phyloP scores from a whole-genome alignment of 2,797 vertebrate species.

The Dryobates pubescens region DNA sequence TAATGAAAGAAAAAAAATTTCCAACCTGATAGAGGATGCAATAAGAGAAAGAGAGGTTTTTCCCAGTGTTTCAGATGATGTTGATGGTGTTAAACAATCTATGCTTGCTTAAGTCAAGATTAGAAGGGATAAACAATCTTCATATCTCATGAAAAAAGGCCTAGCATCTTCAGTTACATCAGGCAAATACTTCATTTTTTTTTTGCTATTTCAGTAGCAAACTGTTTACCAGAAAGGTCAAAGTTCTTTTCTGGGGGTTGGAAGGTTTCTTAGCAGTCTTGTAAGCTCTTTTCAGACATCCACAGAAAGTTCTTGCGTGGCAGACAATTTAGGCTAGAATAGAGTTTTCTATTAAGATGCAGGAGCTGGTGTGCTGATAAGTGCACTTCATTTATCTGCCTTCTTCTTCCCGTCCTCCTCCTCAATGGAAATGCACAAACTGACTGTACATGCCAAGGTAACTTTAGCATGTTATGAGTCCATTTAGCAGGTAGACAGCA shows the following conservation, averaged over 20 bases:
- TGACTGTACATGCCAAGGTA: background rate
- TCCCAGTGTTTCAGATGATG: background rate
- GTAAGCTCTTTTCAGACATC: background rate
- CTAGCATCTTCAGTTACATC: background rate
- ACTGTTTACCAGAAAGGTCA: background rate
- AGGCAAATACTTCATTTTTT: background rate
- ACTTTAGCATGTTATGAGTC: background rate
- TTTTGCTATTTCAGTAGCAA: background rate
- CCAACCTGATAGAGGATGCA: background rate
- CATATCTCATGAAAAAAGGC: background rate
- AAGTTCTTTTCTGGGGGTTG: background rate
- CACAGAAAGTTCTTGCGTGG: background rate
- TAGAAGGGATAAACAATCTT: background rate
- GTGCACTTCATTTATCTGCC: background rate
- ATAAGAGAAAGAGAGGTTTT: background rate
- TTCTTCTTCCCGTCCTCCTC: background rate
- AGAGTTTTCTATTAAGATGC: background rate
- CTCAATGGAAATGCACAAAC: background rate
- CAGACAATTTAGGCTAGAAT: background rate
- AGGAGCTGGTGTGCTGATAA: background rate
- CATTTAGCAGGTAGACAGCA: fast-evolving
- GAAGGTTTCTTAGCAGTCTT: background rate
- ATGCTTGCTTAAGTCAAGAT: background rate
- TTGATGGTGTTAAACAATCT: background rate
- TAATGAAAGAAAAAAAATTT: background rate